Evolutionary conservation across 2,797 vertebrate species (phyloP).

Genomic region (Pangasius mekongensis): DNA sequence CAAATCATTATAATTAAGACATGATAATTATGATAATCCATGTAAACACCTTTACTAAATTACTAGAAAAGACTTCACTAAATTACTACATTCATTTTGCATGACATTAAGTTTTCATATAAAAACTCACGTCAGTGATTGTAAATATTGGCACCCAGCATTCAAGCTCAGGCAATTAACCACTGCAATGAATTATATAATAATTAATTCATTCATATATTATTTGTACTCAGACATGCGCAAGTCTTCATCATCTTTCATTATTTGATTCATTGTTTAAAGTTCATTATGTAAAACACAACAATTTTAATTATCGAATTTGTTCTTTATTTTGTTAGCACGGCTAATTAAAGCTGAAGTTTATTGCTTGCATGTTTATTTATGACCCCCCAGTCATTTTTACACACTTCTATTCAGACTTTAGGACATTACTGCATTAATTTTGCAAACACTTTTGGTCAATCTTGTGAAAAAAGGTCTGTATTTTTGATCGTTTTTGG

Average conservation of each 20-base stretch:
- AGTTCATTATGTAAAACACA: neutral
- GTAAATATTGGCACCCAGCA: neutral
- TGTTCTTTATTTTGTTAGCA: neutral
- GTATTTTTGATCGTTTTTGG: neutral
- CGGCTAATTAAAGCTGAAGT: neutral
- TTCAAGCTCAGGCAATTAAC: neutral
- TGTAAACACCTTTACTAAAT: neutral
- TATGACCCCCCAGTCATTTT: neutral
- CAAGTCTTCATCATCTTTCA: neutral
- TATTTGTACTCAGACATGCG: neutral
- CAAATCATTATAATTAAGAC: neutral
- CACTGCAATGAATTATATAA: neutral
- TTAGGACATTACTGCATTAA: neutral
- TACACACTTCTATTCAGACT: neutral
- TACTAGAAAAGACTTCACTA: no score
- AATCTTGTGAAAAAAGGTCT: neutral
- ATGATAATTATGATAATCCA: neutral
- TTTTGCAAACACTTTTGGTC: neutral
- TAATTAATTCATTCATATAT: neutral
- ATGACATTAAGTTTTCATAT: neutral
- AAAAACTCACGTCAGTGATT: neutral
- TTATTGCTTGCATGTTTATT: neutral
- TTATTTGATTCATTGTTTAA: neutral
- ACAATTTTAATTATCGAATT: neutral
- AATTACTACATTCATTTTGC: neutral